Evolutionary conservation across 2,888 invertebrate genomes (phyloP), one percentile per base, ranked within the genome.

Genomic region (Ochropleura plecta): DNA sequence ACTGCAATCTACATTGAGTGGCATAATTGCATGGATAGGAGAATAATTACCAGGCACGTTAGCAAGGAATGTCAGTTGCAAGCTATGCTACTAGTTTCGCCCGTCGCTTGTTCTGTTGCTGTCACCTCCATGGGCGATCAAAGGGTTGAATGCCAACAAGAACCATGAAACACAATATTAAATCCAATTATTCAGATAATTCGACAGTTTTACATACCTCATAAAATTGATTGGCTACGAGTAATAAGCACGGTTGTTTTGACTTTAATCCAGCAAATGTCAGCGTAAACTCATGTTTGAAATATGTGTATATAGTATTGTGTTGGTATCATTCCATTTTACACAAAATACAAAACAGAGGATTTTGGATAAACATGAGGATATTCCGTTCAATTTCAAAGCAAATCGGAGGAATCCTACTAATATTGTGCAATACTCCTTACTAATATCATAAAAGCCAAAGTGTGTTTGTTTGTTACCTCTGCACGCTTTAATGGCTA

Each of bases 21-120:
- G 14, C 30, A 30, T 20, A 71, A 40, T 48, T 40, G 51, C 3
- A 30, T 46, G 60, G 16, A 62, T 40, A 62, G 40, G 42, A 30
- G n/a, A 62, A 46, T 42, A 80, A 63, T 80, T 46, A 42, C 73
- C 59, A 16, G 49, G 55, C 65, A 63, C 66, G 66, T 67, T 59
- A 59, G 46, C 12, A 62, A n/a, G n/a, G 63, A 30, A 63, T 81
- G 75, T 74, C 78, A 74, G 51, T 63, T 14, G n/a, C 75, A 57
- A 49, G 40, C 20, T 14, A 30, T 14, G 44, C 30, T 40, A n/a
- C 46, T 51, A 20, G 76, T 48, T 67, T 30, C 18, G 14, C 14
- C 10, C n/a, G 18, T 44, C 55, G 4, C n/a, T 70, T 44, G 42
- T 55, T 64, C 18, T 63, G 40, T 79, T 65, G 66, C 75, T 53